A percentile compares a stretch with the other conserved stretches of the same genome.
phyloP scores from a whole-genome alignment of 2,888 invertebrate genomes.

The Trichopria drosophilae region DNA sequence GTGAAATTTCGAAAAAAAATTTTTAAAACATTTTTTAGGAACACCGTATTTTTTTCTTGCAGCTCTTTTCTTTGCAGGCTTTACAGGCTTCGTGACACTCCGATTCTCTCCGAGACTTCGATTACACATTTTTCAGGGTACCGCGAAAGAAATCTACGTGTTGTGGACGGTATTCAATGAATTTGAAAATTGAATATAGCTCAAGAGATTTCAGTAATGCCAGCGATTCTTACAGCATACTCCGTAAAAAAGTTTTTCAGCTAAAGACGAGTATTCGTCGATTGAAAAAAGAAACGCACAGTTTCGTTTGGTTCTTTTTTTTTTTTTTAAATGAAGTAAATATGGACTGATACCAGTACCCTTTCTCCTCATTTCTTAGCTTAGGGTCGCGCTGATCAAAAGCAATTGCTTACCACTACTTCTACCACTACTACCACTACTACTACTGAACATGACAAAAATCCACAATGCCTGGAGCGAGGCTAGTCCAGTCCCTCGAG shows the following conservation, averaged over 20 bases:
- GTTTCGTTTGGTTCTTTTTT: too few species aligned
- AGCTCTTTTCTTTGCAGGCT: conserved; percentile 58
- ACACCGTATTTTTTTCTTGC: conserved; percentile 49
- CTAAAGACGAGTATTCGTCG: too few species aligned
- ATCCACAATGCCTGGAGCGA: conserved; percentile 59
- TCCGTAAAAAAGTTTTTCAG: too few species aligned
- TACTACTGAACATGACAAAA: conserved; percentile 58
- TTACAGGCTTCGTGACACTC: conserved; percentile 49
- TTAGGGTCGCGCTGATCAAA: conserved; percentile 59
- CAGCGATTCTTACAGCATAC: too few species aligned
- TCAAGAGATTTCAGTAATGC: too few species aligned
- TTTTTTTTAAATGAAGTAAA: too few species aligned
- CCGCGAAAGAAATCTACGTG: conserved; percentile 40
- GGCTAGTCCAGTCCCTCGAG: conserved; percentile 58
- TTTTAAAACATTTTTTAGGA: conserved; percentile 38
- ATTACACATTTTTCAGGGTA: conserved; percentile 50
- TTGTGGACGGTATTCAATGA: conserved; percentile 35
- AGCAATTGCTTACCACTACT: conserved; percentile 59
- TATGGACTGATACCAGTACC: conserved; percentile 58
- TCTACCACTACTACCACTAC: conserved; percentile 54
- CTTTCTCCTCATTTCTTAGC: conserved; percentile 59
- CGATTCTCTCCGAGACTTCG: conserved; percentile 43
- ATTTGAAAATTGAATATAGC: too few species aligned
- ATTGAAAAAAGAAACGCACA: too few species aligned
- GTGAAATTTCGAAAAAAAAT: not conserved